Percentiles rank a stretch among this genome's conserved stretches.
phyloP scores from a whole-genome alignment of 2,888 invertebrate genomes.

The Calliscelio sp. region DNA sequence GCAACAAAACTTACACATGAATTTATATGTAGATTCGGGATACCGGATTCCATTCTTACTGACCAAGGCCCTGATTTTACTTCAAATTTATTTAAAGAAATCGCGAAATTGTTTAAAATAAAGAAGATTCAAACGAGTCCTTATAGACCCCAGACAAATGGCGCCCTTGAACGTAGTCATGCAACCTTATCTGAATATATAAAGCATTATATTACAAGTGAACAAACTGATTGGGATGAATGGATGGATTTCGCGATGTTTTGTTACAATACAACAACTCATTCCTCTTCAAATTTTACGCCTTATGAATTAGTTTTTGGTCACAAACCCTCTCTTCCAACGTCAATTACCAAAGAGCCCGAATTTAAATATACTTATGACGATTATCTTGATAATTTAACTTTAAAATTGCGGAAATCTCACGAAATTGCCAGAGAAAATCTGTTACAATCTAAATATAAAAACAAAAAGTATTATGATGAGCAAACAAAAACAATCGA shows the following conservation, averaged over 20 bases:
- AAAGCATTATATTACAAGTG: conserved; percentile 77
- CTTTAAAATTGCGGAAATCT: conserved; percentile 73
- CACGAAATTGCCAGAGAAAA: conserved; percentile 76
- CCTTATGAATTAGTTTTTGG: conserved; percentile 79
- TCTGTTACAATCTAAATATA: conserved; percentile 73
- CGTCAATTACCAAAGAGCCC: conserved; percentile 71
- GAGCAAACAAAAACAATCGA: conserved; percentile 52
- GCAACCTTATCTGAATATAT: conserved; percentile 79
- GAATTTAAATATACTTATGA: conserved; percentile 1
- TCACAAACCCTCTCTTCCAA: conserved; percentile 46
- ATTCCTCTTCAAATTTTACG: conserved; percentile 77
- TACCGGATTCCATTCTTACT: conserved; percentile 77
- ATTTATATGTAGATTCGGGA: conserved; percentile 77
- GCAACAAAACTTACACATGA: conserved; percentile 73
- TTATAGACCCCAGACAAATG: conserved; percentile 76
- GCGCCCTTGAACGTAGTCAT: conserved; percentile 78
- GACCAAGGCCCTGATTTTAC: conserved; percentile 79
- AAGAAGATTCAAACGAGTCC: conserved; percentile 65
- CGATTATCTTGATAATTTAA: conserved; percentile 61
- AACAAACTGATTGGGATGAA: conserved; percentile 80
- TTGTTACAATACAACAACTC: conserved; percentile 77
- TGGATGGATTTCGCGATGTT: conserved; percentile 79
- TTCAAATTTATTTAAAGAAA: conserved; percentile 76
- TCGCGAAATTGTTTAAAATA: conserved; percentile 78
- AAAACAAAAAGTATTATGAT: conserved; percentile 75